Conservation (phyloP, 2,113 vertebrate genomes). For the Centropus bengalensis region DNA sequence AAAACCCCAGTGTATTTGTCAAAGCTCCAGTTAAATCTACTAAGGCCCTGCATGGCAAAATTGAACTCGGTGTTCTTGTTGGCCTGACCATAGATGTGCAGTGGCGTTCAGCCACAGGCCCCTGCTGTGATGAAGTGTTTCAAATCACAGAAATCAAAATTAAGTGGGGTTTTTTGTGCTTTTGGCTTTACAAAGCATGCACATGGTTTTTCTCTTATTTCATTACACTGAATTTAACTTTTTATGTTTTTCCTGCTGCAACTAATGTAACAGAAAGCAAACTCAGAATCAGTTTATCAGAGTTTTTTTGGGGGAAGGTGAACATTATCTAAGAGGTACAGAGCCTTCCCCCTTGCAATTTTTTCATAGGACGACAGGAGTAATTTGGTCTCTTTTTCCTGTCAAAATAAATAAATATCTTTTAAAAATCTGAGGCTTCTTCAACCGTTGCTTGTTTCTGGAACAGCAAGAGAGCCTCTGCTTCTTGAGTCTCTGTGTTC, state of each 20-base stretch:
- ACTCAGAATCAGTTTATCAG: background rate
- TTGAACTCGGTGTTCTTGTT: background rate
- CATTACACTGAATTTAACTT: background rate
- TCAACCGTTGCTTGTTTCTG: background rate
- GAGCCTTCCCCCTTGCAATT: background rate
- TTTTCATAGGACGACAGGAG: background rate
- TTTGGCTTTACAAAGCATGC: background rate
- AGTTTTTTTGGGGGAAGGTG: background rate
- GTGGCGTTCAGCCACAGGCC: background rate
- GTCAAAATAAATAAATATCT: background rate
- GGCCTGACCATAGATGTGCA: background rate
- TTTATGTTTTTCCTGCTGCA: background rate
- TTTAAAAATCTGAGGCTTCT: background rate
- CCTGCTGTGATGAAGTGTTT: background rate
- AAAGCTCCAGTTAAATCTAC: background rate
- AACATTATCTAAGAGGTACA: background rate
- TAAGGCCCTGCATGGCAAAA: background rate
- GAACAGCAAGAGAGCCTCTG: background rate
- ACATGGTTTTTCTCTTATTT: background rate
- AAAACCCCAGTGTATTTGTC: background rate
- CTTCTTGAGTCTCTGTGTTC: background rate
- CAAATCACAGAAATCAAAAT: background rate
- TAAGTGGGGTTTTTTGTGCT: background rate
- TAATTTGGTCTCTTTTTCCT: background rate
- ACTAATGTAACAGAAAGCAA: background rate